Evolutionary conservation across 2,113 vertebrate species (phyloP).

Genomic region (Chionomys nivalis): DNA sequence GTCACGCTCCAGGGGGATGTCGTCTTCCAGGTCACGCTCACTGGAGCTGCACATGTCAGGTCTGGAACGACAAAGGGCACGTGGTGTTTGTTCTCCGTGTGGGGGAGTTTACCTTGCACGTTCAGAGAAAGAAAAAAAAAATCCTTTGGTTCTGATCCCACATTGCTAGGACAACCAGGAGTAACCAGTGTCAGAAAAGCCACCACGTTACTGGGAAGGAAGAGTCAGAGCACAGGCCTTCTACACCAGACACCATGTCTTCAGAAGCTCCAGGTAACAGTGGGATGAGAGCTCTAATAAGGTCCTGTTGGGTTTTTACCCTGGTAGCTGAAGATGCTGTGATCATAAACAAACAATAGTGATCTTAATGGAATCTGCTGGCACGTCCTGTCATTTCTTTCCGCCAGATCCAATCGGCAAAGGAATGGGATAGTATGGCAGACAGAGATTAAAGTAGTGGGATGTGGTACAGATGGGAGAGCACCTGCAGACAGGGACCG

Average conservation of each 20-base stretch:
- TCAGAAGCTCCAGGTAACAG: neutral
- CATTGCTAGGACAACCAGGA: neutral
- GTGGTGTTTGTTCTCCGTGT: rapidly evolving
- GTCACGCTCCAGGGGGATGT: slow-evolving; percentile 77
- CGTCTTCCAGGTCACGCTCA: slow-evolving; percentile 73
- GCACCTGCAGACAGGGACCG: neutral
- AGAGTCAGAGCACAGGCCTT: neutral
- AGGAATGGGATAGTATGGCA: no score
- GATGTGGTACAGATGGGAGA: no score
- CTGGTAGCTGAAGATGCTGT: neutral
- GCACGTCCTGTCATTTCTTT: neutral
- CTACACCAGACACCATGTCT: no score
- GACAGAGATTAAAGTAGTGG: no score
- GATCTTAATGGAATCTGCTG: neutral
- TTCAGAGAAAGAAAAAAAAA: neutral
- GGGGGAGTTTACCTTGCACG: neutral
- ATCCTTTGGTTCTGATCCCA: neutral
- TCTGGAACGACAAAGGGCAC: slow-evolving; percentile 73
- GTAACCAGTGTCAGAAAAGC: neutral
- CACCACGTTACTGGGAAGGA: neutral
- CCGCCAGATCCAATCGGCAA: neutral
- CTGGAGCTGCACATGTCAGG: slow-evolving; percentile 65
- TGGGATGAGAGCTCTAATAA: no score
- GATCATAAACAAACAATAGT: neutral
- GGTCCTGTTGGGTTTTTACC: neutral